These are phyloP conservation scores for Branchinecta sandiegonensis DNA, from an alignment of 2,888 invertebrate genomes.

Conservation along the genomic window DNA sequence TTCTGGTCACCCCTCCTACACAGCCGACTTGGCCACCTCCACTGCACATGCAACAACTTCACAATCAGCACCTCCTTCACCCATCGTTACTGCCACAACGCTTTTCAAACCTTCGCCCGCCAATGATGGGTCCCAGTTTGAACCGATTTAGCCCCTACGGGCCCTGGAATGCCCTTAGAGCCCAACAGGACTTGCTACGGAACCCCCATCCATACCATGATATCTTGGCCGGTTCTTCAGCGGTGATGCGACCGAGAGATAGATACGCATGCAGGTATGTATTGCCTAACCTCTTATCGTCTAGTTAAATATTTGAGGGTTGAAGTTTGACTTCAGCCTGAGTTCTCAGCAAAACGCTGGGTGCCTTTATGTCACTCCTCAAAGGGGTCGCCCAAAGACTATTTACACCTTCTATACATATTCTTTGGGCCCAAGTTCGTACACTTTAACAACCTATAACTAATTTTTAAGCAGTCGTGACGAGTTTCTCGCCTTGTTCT, in stretches of 20 bases:
- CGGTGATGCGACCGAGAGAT: conserved; percentile 7
- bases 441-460: no score
- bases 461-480: no score
- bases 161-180: neutral
- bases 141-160: neutral
- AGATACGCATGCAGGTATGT: conserved; percentile 10
- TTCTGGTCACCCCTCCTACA: neutral
- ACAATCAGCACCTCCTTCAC: neutral
- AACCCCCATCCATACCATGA: neutral
- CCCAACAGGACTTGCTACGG: neutral
- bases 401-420: no score
- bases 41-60: no score
- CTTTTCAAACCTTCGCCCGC: neutral
- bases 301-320: no score
- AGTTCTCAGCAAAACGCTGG: no score
- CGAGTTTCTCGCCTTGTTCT: no score
- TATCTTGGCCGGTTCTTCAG: neutral
- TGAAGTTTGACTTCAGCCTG: no score
- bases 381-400: no score
- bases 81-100: neutral
- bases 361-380: no score
- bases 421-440: no score
- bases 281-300: neutral
- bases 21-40: conserved; percentile 3
- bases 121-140: neutral